phyloP scores from a whole-genome alignment of 2,797 vertebrate genomes.

The Chloroceryle inda region DNA sequence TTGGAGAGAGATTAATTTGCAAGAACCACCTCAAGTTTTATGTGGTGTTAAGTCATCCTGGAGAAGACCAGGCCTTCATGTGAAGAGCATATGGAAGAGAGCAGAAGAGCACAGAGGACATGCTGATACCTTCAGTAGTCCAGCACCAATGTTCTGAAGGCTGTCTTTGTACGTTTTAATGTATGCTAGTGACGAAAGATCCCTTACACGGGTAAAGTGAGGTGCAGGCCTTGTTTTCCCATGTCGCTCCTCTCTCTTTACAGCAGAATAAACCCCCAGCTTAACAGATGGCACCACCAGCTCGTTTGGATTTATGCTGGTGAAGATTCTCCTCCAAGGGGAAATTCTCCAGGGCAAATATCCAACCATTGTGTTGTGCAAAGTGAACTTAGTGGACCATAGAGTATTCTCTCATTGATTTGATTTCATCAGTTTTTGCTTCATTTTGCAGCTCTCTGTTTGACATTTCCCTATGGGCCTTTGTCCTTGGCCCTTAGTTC shows the following conservation, averaged over 20 bases:
- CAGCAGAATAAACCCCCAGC: neutral
- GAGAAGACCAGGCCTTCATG: neutral
- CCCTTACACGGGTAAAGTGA: neutral
- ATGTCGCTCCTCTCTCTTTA: neutral
- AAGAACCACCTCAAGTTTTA: neutral
- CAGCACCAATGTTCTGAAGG: neutral
- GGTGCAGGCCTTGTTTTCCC: neutral
- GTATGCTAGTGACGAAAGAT: neutral
- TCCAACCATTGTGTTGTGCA: neutral
- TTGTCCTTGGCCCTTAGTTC: slow-evolving; percentile 35
- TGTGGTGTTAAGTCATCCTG: neutral
- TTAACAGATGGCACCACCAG: slow-evolving; percentile 48
- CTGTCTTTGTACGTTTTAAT: neutral
- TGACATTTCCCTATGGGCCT: slow-evolving; percentile 33
- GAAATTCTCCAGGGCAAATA: slow-evolving; percentile 44
- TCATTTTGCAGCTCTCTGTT: slow-evolving; percentile 38
- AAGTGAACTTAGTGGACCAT: slow-evolving; percentile 47
- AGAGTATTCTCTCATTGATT: slow-evolving; percentile 17
- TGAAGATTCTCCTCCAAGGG: slow-evolving; percentile 22
- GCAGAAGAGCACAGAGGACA: neutral
- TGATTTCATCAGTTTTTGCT: slow-evolving; percentile 57
- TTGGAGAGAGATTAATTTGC: neutral
- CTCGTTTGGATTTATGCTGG: neutral
- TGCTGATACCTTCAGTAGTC: neutral
- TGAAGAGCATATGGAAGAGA: neutral